phyloP scores from a whole-genome alignment of 2,888 invertebrate species.

The Lordiphosa fenestrarum region DNA sequence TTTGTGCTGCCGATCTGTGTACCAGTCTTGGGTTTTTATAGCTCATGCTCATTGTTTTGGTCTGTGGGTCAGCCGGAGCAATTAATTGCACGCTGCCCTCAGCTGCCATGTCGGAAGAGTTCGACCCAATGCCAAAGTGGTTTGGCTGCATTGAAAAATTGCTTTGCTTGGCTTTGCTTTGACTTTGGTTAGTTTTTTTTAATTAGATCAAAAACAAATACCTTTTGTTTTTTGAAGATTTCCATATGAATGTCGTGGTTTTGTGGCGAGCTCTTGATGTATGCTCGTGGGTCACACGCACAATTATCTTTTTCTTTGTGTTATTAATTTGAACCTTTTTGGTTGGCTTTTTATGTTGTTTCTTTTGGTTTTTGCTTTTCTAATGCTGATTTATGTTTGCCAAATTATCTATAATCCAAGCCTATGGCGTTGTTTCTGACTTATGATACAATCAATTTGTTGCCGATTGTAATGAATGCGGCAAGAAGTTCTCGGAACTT shows the following conservation, averaged over 20 bases:
- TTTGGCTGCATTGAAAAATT: slow-evolving; percentile 37
- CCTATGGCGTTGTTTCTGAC: slow-evolving; percentile 49
- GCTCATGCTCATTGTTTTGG: slow-evolving; percentile 34
- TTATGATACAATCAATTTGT: slow-evolving; percentile 48
- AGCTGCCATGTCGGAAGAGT: slow-evolving; percentile 45
- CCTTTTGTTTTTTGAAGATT: slow-evolving; percentile 37
- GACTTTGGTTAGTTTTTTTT: slow-evolving; percentile 48
- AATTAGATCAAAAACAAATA: slow-evolving; percentile 62
- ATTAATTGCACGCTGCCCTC: slow-evolving; percentile 65
- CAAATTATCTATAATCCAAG: slow-evolving; percentile 37
- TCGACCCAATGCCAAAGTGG: slow-evolving; percentile 62
- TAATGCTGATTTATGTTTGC: slow-evolving; percentile 33
- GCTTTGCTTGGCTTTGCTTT: slow-evolving; percentile 15
- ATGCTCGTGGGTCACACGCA: slow-evolving; percentile 60
- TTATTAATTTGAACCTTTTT: slow-evolving; percentile 11
- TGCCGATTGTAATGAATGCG: not conserved
- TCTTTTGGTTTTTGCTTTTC: slow-evolving; percentile 1
- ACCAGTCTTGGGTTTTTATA: slow-evolving; percentile 57
- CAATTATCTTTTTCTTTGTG: slow-evolving; percentile 32
- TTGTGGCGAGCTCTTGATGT: slow-evolving; percentile 35
- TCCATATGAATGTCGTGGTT: slow-evolving; percentile 48
- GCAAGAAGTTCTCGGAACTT: too few species aligned
- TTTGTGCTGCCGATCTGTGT: slow-evolving; percentile 60
- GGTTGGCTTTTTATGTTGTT: not conserved
- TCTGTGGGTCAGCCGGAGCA: slow-evolving; percentile 46